Evolutionary conservation across 2,113 vertebrate genomes (phyloP).

Genomic region (Calyptommatus sinebrachiatus): DNA sequence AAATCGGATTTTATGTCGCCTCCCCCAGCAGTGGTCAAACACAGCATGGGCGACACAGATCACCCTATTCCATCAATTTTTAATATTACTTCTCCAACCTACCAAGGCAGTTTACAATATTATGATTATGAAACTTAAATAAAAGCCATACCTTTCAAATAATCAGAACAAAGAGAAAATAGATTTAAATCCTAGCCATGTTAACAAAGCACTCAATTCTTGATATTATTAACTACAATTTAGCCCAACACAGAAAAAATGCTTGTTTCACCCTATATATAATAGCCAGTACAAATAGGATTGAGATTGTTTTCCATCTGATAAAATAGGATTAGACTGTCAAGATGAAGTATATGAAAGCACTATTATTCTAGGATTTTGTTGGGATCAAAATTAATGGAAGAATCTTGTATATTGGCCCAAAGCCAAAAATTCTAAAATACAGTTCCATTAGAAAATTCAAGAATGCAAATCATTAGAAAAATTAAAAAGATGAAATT

Average conservation of each 20-base stretch:
- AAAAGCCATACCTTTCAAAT: neutral
- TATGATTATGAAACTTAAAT: conserved; percentile 7
- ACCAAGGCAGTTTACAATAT: neutral
- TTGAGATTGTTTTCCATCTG: neutral
- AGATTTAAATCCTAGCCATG: neutral
- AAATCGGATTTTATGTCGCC: too few species aligned
- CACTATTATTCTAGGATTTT: too few species aligned
- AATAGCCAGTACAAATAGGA: neutral
- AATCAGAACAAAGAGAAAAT: neutral
- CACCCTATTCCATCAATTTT: neutral
- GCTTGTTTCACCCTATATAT: neutral
- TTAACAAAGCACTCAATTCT: neutral
- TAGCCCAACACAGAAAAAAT: neutral
- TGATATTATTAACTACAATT: neutral
- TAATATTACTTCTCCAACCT: neutral
- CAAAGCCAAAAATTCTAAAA: neutral
- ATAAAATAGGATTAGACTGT: neutral
- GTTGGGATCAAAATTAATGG: too few species aligned
- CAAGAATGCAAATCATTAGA: neutral
- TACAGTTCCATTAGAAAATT: fast-evolving
- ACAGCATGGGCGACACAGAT: too few species aligned
- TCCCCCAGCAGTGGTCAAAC: too few species aligned
- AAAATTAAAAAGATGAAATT: too few species aligned
- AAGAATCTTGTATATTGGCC: neutral
- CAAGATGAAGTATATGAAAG: too few species aligned